Base-by-base conservation (phyloP, 2,888 invertebrate genomes). In the Caenorhabditis macrosperma region DNA sequence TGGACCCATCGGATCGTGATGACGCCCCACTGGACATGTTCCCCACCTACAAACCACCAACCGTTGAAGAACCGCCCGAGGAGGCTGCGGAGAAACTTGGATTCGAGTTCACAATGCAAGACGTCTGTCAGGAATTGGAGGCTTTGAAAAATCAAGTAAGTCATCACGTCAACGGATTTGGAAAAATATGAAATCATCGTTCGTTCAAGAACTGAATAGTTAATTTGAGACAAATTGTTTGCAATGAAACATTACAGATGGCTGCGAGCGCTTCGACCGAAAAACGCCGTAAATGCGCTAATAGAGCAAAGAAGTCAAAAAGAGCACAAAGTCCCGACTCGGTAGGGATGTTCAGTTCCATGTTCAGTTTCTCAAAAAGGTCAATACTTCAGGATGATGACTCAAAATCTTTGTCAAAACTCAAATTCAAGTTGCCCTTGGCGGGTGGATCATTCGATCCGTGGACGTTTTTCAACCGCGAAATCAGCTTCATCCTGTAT, bases 101-200 rank as follows among this genome's bases (percentile, higher is more conserved):
- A 1, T 54, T 30, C 12, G 20, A 41, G 2, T 68, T 68, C 38
- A 68, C 68, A 0, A 68, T 68, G 68, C 12, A 6, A 9, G 59
- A 59, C 38, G 68, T 68, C 20, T 68, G 30, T 50, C 44, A 24
- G 7, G 68, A 68, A 28, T 41, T 68, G 20, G 68, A 68, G 12
- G 17, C 24, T 7, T 20, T 68, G 28, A 68, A 50, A 38, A 17
- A 12, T 12, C 67, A 67, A 33, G 67, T 67, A 0, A 63, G 61
- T 38, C 9, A 9, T 33, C n/a, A n/a, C n/a, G 22, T 20, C 22
- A 50, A 50, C 20, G 15, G 24, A 26, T 26, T 15, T 20, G n/a
- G n/a, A n/a, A n/a, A n/a, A n/a, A n/a, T n/a, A n/a, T n/a, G n/a
- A n/a, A n/a, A n/a, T n/a, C n/a, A 54, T 26, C 30, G n/a, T 30